Evolutionary conservation across 2,888 invertebrate species (phyloP).

Genomic region (Megamerina dolium): DNA sequence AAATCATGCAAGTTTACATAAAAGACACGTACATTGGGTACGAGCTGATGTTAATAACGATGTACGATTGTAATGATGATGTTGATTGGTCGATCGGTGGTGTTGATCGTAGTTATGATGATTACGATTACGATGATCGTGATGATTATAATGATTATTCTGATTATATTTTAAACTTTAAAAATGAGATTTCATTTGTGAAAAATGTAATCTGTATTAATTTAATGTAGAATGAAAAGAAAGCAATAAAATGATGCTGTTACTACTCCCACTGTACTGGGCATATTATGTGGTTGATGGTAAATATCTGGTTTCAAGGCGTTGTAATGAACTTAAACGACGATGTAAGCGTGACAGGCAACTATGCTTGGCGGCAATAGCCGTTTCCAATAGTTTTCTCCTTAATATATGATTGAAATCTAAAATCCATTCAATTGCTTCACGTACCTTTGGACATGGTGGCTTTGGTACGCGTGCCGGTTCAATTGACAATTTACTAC

Average conservation of each 20-base stretch:
- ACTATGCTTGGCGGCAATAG: constrained; percentile 31
- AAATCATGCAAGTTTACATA: constrained; percentile 13
- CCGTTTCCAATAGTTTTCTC: constrained; percentile 33
- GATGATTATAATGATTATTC: constrained; percentile 7
- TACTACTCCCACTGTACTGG: no score
- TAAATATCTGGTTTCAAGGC: no score
- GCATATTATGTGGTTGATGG: no score
- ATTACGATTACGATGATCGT: neutral
- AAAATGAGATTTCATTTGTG: neutral
- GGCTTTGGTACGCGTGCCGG: constrained; percentile 41
- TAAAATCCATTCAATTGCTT: constrained; percentile 33
- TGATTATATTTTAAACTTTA: no score
- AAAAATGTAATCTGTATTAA: no score
- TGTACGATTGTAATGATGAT: constrained; percentile 3
- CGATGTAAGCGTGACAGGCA: constrained; percentile 33
- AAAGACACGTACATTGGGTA: constrained; percentile 17
- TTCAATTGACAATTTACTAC: constrained; percentile 43
- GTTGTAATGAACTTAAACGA: constrained; percentile 18
- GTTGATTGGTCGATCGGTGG: constrained; percentile 3
- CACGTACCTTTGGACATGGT: constrained; percentile 40
- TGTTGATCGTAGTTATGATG: no score
- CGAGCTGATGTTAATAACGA: no score
- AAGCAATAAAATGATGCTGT: no score
- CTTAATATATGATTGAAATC: constrained; percentile 35
- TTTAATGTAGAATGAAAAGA: no score